Evolutionary conservation across 2,888 invertebrate genomes (phyloP), one percentile per base, ranked within the genome.

Genomic region (Epicampocera succincta): DNA sequence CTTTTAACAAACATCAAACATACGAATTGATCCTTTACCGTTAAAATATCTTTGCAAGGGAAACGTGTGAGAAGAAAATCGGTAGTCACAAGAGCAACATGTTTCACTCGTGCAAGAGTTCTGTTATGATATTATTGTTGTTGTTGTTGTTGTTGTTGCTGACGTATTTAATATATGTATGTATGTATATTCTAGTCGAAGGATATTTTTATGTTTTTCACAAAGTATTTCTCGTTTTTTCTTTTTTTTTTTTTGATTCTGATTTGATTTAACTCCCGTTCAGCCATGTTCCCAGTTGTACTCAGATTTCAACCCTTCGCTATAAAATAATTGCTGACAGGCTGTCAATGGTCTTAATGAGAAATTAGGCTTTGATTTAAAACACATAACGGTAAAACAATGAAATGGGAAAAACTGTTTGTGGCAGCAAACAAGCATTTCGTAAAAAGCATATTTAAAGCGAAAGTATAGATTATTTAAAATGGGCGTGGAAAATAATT

Each of bases 311-410:
- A 78, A 66, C 74, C 82, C 82, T 71, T 73, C 66, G 44, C 54
- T n/a, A 72, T 0, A 60, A 46, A 74, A 77, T 52, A 61, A 71
- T 66, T 71, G 50, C 74, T 78, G 78, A 82, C 82, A 82, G 82
- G 65, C 78, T 82, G 78, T 82, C 82, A 78, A 78, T 78, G 48
- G 74, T 66, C 78, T 82, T 82, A 82, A 82, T 82, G 78, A 82
- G 74, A 75, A 71, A 65, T 82, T 60, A 71, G 50, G 65, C 46
- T 66, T 60, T 71, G 78, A 74, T 82, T 82, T 78, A 66, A 42
- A 42, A 66, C 8, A 65, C 58, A 66, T 60, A 40, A 44, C 17
- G 12, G 19, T 4, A 25, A 61, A 25, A 15, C 21, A 0, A 66
- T 21, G 38, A 13, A n/a, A 29, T 15, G 13, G n/a, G n/a, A 5